Conservation (phyloP, 2,888 invertebrate genomes). For the Rotaria magnacalcarata region DNA sequence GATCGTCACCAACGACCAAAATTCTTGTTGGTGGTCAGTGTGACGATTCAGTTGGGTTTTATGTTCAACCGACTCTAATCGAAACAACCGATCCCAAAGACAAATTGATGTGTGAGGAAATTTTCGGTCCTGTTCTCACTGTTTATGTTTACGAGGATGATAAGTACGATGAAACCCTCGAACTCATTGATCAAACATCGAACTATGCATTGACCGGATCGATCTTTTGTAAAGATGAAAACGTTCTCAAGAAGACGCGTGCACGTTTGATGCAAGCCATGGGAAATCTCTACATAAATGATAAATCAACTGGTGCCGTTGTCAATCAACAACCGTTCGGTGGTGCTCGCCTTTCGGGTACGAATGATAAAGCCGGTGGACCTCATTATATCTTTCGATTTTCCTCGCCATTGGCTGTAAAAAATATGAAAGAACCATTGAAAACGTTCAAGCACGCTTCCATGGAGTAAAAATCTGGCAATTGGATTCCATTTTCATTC, state of each 20-base stretch:
- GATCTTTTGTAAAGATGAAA: constrained; percentile 79
- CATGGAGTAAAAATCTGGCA: constrained; percentile 63
- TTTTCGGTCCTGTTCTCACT: constrained; percentile 88
- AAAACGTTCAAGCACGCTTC: constrained; percentile 77
- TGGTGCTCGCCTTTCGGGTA: constrained; percentile 77
- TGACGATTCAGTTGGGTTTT: constrained; percentile 78
- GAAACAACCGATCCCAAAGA: constrained; percentile 77
- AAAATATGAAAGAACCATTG: constrained; percentile 81
- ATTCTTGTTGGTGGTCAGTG: constrained; percentile 82
- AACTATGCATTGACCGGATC: constrained; percentile 90
- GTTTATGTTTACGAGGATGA: constrained; percentile 76
- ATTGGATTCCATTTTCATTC: too few species aligned
- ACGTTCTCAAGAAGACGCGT: constrained; percentile 71
- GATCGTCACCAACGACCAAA: constrained; percentile 67
- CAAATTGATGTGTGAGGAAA: constrained; percentile 69
- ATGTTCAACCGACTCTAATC: constrained; percentile 87
- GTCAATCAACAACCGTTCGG: constrained; percentile 99
- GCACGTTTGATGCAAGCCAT: constrained; percentile 81
- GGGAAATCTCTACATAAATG: constrained; percentile 96
- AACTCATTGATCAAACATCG: constrained; percentile 74
- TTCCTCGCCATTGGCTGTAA: constrained; percentile 85
- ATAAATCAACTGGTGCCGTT: constrained; percentile 95
- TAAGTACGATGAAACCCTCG: constrained; percentile 68
- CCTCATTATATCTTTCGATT: constrained; percentile 87
- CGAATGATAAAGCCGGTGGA: constrained; percentile 98